These are phyloP conservation scores for Drosophila aff. DNA, from an alignment of 1,140 invertebrate genomes.

Conservation along the genomic window DNA sequence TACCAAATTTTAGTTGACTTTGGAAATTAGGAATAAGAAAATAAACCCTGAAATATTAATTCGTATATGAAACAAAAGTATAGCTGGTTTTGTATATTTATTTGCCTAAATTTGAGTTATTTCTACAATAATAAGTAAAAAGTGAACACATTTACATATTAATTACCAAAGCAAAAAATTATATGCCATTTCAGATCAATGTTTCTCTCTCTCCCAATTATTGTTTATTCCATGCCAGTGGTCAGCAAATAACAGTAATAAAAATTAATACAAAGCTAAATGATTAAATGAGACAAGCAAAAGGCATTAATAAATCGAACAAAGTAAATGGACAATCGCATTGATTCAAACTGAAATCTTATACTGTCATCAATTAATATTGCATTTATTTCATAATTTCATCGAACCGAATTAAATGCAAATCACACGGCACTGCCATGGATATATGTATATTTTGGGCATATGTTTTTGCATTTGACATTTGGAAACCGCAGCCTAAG, in stretches of 20 bases:
- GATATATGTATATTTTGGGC: constrained; percentile 10
- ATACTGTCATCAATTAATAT: background rate
- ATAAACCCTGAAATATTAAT: background rate
- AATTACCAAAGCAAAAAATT: no score
- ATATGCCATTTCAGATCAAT: background rate
- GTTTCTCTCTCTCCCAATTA: background rate
- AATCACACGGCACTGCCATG: constrained; percentile 11
- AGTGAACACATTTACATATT: no score
- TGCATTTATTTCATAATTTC: constrained; percentile 23
- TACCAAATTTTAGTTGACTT: background rate
- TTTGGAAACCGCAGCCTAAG: background rate
- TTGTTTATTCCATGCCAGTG: background rate
- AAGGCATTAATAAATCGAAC: background rate
- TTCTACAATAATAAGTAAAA: background rate
- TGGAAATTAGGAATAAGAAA: no score
- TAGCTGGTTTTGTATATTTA: background rate
- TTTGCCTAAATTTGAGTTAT: background rate
- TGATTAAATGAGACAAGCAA: background rate
- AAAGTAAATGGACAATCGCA: constrained; percentile 1
- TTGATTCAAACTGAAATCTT: constrained; percentile 1
- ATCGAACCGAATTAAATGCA: constrained; percentile 18
- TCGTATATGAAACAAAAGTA: background rate
- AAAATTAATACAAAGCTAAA: background rate
- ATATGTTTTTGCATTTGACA: constrained; percentile 17
- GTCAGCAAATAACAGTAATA: background rate